These are phyloP conservation scores for Leontopithecus rosalia DNA, from an alignment of 2,797 vertebrate species.

Conservation along the genomic window DNA sequence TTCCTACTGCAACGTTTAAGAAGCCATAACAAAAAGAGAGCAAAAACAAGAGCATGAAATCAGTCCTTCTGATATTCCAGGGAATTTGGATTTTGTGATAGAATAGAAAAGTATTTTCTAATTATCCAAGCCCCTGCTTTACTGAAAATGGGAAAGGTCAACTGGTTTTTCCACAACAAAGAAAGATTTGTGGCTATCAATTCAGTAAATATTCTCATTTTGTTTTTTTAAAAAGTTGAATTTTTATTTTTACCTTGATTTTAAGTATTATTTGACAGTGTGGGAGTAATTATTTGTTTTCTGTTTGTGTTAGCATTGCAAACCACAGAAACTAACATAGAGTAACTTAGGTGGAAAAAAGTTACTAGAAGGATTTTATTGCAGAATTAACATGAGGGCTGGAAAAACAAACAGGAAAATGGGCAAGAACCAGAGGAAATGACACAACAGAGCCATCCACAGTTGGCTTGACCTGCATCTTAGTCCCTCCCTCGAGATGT, in stretches of 20 bases:
- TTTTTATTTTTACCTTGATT: slow-evolving; percentile 10
- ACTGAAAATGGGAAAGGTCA: background rate
- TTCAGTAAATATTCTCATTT: background rate
- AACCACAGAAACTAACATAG: background rate
- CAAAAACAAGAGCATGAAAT: background rate
- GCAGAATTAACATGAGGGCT: background rate
- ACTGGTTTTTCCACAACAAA: background rate
- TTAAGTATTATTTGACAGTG: background rate
- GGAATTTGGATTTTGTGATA: background rate
- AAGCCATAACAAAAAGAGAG: background rate
- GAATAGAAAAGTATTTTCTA: slow-evolving; percentile 1
- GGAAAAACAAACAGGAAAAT: background rate
- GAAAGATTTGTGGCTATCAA: background rate
- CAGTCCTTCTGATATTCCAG: background rate
- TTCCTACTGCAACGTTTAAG: background rate
- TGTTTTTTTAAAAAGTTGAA: background rate
- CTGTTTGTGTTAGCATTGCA: background rate
- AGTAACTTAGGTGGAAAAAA: background rate
- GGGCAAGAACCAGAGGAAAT: background rate
- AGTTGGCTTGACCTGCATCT: too few species aligned
- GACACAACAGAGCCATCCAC: background rate
- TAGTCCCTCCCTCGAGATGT: background rate
- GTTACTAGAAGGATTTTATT: background rate
- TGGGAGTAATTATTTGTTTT: background rate
- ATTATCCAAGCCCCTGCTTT: background rate